These are phyloP conservation scores for Poecilia wingei DNA, from an alignment of 2,797 vertebrate genomes.

Conservation along the genomic window DNA sequence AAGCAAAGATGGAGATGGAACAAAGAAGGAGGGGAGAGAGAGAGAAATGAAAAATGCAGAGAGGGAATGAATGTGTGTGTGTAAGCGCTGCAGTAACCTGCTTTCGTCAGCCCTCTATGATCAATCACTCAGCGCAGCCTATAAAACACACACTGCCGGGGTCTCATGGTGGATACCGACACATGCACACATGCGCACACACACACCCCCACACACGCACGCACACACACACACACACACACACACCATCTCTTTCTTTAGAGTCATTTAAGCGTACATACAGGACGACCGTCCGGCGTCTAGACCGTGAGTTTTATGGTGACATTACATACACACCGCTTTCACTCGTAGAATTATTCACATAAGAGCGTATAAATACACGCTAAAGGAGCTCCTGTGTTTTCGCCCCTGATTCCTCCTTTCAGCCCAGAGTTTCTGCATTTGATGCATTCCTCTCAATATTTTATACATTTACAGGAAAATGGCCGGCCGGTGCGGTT, in stretches of 20 bases:
- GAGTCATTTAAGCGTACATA: slow-evolving; percentile 30
- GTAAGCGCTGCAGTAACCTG: slow-evolving; percentile 79
- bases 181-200: slow-evolving; percentile 29
- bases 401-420: not conserved
- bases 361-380: not conserved
- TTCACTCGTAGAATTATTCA: not conserved
- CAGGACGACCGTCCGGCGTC: slow-evolving; percentile 37
- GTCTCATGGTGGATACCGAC: slow-evolving; percentile 32
- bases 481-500: not conserved
- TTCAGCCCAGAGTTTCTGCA: not conserved
- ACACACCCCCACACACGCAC: slow-evolving; percentile 11
- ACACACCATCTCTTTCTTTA: slow-evolving; percentile 30
- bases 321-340: slow-evolving; percentile 23
- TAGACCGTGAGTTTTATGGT: slow-evolving; percentile 43
- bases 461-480: not conserved
- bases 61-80: slow-evolving; percentile 44
- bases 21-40: slow-evolving; percentile 41
- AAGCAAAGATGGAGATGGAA: slow-evolving; percentile 53
- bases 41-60: slow-evolving; percentile 47
- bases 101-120: slow-evolving; percentile 76
- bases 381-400: slow-evolving; percentile 12
- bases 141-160: slow-evolving; percentile 57
- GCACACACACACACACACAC: slow-evolving; percentile 26
- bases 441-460: not conserved
- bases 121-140: slow-evolving; percentile 76